phyloP scores from a whole-genome alignment of 2,888 invertebrate species.

The Odontomyia ornata region DNA sequence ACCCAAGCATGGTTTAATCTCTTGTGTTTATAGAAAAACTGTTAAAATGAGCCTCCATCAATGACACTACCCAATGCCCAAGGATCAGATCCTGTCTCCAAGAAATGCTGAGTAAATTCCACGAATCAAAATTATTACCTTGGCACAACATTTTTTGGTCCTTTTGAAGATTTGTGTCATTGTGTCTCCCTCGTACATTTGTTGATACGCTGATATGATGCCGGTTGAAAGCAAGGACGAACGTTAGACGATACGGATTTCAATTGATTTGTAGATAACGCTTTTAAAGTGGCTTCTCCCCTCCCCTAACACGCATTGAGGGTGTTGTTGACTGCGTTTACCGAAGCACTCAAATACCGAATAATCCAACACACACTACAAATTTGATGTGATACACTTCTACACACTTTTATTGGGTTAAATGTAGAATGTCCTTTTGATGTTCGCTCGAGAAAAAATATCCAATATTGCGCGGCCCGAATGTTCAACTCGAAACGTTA shows the following conservation, averaged over 20 bases:
- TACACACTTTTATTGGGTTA: neutral
- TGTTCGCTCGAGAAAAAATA: neutral
- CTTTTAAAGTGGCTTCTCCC: neutral
- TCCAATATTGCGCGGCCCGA: conserved; percentile 18
- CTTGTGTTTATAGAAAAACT: neutral
- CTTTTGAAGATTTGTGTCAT: conserved; percentile 62
- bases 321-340: neutral
- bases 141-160: conserved; percentile 62
- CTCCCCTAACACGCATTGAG: neutral
- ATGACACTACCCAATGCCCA: neutral
- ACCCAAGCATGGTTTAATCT: neutral
- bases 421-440: neutral
- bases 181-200: conserved; percentile 46
- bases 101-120: neutral
- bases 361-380: neutral
- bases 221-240: conserved; percentile 24
- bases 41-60: neutral
- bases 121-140: conserved; percentile 56
- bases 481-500: neutral
- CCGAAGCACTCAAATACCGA: neutral
- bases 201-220: conserved; percentile 34
- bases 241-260: neutral
- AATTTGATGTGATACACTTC: neutral
- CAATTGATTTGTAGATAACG: conserved; percentile 2
- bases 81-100: neutral